Base-by-base conservation (phyloP, 2,888 invertebrate genomes). In the Rhamnusium bicolor region DNA sequence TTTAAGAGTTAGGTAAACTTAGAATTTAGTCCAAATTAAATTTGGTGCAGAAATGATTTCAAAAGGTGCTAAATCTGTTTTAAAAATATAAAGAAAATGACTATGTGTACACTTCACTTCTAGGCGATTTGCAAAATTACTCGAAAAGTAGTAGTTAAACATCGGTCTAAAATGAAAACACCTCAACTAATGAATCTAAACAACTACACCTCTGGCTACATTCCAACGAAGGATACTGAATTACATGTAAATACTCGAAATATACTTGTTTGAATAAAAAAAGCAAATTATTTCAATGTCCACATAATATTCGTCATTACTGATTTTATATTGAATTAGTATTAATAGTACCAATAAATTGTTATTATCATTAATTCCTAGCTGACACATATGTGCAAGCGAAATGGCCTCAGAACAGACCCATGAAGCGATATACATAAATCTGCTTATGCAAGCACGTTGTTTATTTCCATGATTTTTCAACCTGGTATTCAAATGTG, bases 401-500 rank as follows among this genome's bases (percentile, higher is more conserved):
- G n/a, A n/a, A 24, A 10, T 12, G 54, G 54, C 54, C 54, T 27
- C 12, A 24, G 54, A 54, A n/a, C 54, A n/a, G 54, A 24, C n/a
- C 54, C 54, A 6, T 54, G 54, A 8, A 10, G 54, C 12, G 7
- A 24, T n/a, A 19, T 4, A 19, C 18, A 19, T 12, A 51, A 18
- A 18, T 51, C 19, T 18, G 12, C n/a, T 40, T 40, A 14, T n/a
- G 40, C 40, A 40, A 40, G 40, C 12, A 40, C 40, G 40, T 2
- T 12, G 54, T 27, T 1, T 21, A 47, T 46, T 21, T 47, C 46
- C 0, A 12, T n/a, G 46, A 46, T 47, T 56, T 47, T 61, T 61
- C 46, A 19, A 40, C 61, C 61, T 46, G 47, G 46, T 56, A 61
- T 61, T 32, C 47, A 47, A 47, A 61, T 47, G 47, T 21, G 19